Evolutionary conservation across 23 tunicate genomes (phyloP), one percentile per base, ranked within the genome.

Genomic region (Trididemnum clinides): DNA sequence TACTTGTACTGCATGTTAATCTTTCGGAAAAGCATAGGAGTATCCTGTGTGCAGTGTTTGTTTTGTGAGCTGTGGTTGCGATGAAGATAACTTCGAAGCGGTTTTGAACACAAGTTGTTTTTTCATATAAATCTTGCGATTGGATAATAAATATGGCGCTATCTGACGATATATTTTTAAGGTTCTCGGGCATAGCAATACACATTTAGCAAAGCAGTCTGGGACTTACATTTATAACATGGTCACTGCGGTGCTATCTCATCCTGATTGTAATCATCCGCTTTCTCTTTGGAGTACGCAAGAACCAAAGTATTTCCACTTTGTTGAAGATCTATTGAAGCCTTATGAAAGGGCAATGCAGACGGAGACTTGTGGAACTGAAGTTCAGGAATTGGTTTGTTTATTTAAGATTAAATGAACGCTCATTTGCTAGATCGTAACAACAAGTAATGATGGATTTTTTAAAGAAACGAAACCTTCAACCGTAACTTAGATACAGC

Each of bases 261-360:
- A 58, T 4, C 27, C 50, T 21, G 78, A 32, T 33, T 63, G 63
- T 28, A 49, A 33, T 21, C 78, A 83, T 28, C 72, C 84, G 10
- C 21, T 77, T 33, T n/a, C 78, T 39, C 84, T 86, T 0, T 86
- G 90, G 90, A 77, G 74, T 50, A 63, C 31, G 2, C 57, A 86
- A 50, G 90, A 86, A 64, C 90, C 90, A 28, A 86, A 57, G 66
- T 77, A 86, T 77, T 86, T 86, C 39, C 74, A 86, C 51, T 77
- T 86, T 38, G 63, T 34, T 51, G 90, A 86, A 39, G 84, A 71
- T n/a, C 78, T 86, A 0, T 84, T 86, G 36, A 77, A 31, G 1
- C 90, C 90, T 0, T 86, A 39, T 30, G 84, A 86, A 31, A 57
- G 90, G 20, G 82, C 90, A 7, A 64, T 86, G 78, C 90, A 86